phyloP scores from a whole-genome alignment of 2,888 invertebrate species.

The Sphaerophoria taeniata region DNA sequence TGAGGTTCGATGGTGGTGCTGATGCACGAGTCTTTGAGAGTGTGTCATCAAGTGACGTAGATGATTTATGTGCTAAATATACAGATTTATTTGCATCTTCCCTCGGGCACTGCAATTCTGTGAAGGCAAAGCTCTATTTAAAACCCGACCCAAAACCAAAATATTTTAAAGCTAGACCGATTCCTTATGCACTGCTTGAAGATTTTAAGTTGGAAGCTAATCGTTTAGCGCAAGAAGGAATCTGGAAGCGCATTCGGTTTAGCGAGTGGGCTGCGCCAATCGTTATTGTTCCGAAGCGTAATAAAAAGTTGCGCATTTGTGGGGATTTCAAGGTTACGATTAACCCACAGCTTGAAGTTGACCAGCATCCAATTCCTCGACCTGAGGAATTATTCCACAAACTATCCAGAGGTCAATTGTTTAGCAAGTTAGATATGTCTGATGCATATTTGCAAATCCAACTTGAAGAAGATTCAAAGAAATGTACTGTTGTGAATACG shows the following conservation, averaged over 20 bases:
- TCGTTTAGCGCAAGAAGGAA: conserved; percentile 55
- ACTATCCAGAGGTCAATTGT: conserved; percentile 46
- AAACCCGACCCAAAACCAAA: conserved; percentile 70
- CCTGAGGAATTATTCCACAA: conserved; percentile 75
- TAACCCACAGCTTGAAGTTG: conserved; percentile 76
- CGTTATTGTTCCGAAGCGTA: conserved; percentile 77
- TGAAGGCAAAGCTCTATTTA: conserved; percentile 68
- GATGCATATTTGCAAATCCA: conserved; percentile 47
- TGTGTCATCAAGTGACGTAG: conserved; percentile 21
- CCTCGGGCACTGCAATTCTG: conserved; percentile 45
- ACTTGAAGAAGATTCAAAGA: conserved; percentile 29
- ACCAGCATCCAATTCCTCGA: conserved; percentile 76
- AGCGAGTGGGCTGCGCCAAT: conserved; percentile 79
- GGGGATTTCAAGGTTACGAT: conserved; percentile 75
- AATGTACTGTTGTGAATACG: conserved; percentile 40
- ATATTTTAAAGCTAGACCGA: conserved; percentile 73
- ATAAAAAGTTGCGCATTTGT: conserved; percentile 75
- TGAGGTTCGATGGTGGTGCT: conserved; percentile 15
- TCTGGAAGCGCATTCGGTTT: conserved; percentile 72
- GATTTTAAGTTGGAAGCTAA: conserved; percentile 71
- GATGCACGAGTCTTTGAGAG: conserved; percentile 6
- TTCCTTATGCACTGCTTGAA: conserved; percentile 73
- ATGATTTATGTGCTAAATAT: conserved; percentile 34
- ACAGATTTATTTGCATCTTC: conserved; percentile 20
- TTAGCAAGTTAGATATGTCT: conserved; percentile 42